Evolutionary conservation across 2,113 vertebrate species (phyloP).

Genomic region (Engraulis encrasicolus): DNA sequence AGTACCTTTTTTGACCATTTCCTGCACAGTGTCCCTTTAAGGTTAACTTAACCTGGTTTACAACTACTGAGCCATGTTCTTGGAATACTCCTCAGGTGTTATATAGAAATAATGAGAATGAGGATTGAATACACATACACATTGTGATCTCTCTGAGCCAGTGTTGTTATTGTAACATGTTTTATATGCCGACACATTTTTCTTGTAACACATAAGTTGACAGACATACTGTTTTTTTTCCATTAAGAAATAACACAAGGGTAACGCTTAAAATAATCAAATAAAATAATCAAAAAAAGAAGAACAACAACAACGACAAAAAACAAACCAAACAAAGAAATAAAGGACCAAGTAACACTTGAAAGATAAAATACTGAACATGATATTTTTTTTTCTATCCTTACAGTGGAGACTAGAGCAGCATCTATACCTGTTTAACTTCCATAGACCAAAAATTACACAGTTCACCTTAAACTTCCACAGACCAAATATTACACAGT

Average conservation of each 20-base stretch:
- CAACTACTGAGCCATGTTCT: too few relatives aligned
- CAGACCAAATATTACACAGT: too few relatives aligned
- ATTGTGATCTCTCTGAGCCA: background rate
- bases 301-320: background rate
- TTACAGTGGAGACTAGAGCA: constrained; percentile 5
- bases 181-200: background rate
- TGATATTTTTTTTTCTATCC: background rate
- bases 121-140: background rate
- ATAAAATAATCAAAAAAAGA: background rate
- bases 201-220: background rate
- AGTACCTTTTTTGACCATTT: too few relatives aligned
- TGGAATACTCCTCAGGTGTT: too few relatives aligned
- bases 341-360: background rate
- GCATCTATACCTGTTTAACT: background rate
- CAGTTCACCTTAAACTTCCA: too few relatives aligned
- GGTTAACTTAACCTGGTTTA: too few relatives aligned
- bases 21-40: too few relatives aligned
- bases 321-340: background rate
- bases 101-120: too few relatives aligned
- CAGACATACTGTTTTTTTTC: background rate
- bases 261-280: background rate
- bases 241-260: background rate
- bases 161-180: background rate
- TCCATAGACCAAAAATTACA: too few relatives aligned
- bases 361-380: constrained; percentile 16